A percentile compares a stretch with the other conserved stretches of the same genome.
Evolutionary conservation across 1,140 invertebrate genomes (phyloP).

Genomic region (Xylocopa sonorina): DNA sequence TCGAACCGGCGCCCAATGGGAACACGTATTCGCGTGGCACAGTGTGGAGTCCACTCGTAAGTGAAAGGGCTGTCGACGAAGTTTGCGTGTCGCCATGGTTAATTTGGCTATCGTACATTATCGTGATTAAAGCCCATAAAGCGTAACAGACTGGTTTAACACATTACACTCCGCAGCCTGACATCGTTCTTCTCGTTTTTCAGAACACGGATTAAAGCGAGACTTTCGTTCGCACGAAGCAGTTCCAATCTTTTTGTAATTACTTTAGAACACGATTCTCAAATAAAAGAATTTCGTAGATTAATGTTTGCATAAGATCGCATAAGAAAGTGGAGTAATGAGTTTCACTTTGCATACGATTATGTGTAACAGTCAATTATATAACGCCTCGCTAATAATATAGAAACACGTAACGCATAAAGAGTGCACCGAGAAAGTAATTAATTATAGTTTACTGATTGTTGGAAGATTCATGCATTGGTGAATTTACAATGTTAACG

Average conservation of each 20-base stretch:
- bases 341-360: not conserved
- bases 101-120: slow-evolving; percentile 30
- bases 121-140: not conserved
- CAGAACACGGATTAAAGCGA: not conserved
- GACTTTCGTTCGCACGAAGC: not conserved
- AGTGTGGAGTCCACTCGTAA: not conserved
- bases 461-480: not conserved
- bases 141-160: slow-evolving; percentile 22
- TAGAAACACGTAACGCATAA: not conserved
- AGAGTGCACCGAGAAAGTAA: not conserved
- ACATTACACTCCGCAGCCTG: not conserved
- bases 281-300: not conserved
- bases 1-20: no score
- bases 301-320: not conserved
- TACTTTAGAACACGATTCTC: no score
- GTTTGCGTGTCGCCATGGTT: not conserved
- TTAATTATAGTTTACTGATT: not conserved
- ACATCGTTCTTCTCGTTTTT: not conserved
- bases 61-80: slow-evolving; percentile 12
- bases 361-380: not conserved
- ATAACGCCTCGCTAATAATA: not conserved
- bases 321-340: no score
- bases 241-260: not conserved
- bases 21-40: not conserved
- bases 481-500: not conserved